Base-by-base conservation (phyloP, 2,113 vertebrate species). In the Pavo muticus region DNA sequence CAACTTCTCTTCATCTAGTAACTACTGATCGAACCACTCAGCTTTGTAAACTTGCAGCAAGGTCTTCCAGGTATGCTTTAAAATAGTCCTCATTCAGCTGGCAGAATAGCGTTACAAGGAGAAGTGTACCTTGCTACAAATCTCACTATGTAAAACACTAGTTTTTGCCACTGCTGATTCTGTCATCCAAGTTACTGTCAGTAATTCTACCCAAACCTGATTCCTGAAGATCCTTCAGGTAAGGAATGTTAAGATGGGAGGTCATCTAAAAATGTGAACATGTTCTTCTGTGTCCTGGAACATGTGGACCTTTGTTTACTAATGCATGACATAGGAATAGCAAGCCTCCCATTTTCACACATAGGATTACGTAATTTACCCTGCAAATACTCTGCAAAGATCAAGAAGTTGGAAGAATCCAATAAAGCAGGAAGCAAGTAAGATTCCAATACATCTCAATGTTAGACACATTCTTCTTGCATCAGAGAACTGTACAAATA, bases 91-190 rank as follows among this genome's bases (percentile, higher is more conserved):
- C 47, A 83, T 4, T 88, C 70, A 76, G 14, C 52, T 84, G 61
- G 27, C 44, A 88, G 76, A 86, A 47, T 72, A 78, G 5, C 20
- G 27, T 67, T 92, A 35, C 29, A 69, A 81, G 27, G 23, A 82
- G 83, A 95, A 94, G 60, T 8, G 42, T 32, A 89, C 74, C 91
- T 89, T 89, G 39, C 74, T 85, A 92, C 44, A 74, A 84, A 89
- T 86, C 50, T 54, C n/a, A 57, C 92, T 92, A 89, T 89, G 67
- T 84, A 81, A 88, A 92, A 90, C 9, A 44, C 37, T 3, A 75
- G 17, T 63, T 89, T 64, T 78, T 91, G 27, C 37, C 85, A 18
- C 52, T 72, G 35, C 59, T 74, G 60, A 63, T 32, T 63, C 47
- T 72, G 29, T 79, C 72, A n/a, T 9, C 71, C 2, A 3, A 23